Evolutionary conservation across 2,888 invertebrate species (phyloP).

Genomic region (Tachina grossa): DNA sequence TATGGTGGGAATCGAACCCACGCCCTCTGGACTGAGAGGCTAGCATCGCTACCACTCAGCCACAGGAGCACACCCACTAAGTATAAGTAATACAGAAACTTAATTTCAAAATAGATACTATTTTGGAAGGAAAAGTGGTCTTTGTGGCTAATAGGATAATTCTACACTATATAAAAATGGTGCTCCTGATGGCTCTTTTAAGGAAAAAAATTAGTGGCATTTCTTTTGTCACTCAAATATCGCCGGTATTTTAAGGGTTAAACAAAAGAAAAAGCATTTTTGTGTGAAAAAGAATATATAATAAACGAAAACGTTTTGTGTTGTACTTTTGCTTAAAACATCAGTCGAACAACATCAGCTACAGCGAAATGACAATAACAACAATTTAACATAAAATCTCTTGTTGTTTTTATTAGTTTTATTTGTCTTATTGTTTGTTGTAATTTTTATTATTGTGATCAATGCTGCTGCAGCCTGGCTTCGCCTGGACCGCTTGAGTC

Average conservation of each 20-base stretch:
- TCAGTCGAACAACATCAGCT: constrained; percentile 42
- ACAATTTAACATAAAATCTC: constrained; percentile 63
- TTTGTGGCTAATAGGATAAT: too few species aligned
- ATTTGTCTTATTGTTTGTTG: constrained; percentile 60
- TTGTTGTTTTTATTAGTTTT: constrained; percentile 63
- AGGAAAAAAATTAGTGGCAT: too few species aligned
- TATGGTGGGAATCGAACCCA: too few species aligned
- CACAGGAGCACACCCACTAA: too few species aligned
- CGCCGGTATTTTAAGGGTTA: constrained; percentile 20
- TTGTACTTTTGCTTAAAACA: background rate
- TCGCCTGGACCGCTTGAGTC: background rate
- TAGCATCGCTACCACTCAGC: too few species aligned
- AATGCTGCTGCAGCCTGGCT: background rate
- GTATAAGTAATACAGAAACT: too few species aligned
- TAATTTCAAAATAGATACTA: too few species aligned
- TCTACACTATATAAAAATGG: too few species aligned
- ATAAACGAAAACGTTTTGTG: constrained; percentile 11
- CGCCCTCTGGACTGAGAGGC: too few species aligned
- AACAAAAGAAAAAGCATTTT: background rate
- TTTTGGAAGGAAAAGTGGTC: too few species aligned
- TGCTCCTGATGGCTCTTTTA: too few species aligned
- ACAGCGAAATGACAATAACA: constrained; percentile 31
- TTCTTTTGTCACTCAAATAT: background rate
- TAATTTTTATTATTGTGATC: constrained; percentile 49
- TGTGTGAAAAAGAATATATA: background rate